These are phyloP conservation scores for Orius insidiosus DNA, from an alignment of 1,140 invertebrate genomes.

Conservation along the genomic window DNA sequence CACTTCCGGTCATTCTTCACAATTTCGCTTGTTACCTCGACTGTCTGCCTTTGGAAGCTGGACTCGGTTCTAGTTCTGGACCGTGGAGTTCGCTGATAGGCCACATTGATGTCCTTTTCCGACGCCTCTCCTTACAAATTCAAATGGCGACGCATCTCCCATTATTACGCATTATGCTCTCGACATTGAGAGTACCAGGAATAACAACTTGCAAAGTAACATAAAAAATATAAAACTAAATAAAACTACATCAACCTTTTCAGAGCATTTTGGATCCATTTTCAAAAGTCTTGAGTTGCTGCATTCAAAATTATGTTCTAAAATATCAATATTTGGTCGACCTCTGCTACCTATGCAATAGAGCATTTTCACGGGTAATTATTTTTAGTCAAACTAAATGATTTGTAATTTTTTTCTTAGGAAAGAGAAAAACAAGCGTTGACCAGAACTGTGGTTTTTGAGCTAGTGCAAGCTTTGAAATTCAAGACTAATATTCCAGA, in stretches of 20 bases:
- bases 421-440: conserved; percentile 88
- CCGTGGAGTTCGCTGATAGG: conserved; percentile 65
- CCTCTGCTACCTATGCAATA: conserved; percentile 73
- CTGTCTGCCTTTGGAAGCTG: conserved; percentile 71
- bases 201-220: conserved; percentile 60
- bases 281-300: conserved; percentile 80
- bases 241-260: conserved; percentile 20
- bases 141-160: conserved; percentile 56
- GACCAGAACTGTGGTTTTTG: conserved; percentile 76
- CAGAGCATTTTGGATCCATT: conserved; percentile 82
- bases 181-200: conserved; percentile 67
- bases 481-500: conserved; percentile 89
- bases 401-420: conserved; percentile 26
- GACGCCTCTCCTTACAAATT: conserved; percentile 56
- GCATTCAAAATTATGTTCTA: conserved; percentile 73
- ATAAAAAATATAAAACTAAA: conserved; percentile 10
- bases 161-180: conserved; percentile 67
- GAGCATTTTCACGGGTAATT: conserved; percentile 58
- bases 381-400: conserved; percentile 9
- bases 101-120: conserved; percentile 71
- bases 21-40: conserved; percentile 90
- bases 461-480: conserved; percentile 86
- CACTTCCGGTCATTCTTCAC: conserved; percentile 51
- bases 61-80: conserved; percentile 40
- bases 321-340: conserved; percentile 73